Conservation (phyloP, 1,140 invertebrate genomes). For the Parapsyche elsis region DNA sequence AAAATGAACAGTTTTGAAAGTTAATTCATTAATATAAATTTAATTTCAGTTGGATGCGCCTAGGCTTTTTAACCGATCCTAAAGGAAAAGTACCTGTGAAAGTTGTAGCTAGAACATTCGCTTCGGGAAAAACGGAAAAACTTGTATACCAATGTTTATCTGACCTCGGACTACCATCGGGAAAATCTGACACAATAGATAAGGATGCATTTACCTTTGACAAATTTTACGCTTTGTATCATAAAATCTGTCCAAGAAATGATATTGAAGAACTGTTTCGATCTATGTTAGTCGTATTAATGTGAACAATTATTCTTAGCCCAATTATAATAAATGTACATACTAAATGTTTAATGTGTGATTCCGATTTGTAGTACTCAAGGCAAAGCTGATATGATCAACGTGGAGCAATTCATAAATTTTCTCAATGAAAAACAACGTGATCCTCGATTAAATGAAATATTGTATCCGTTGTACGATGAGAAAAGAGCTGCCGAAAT, state of each 20-base stretch:
- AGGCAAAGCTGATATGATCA: slow-evolving; percentile 89
- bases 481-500: slow-evolving; percentile 94
- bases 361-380: slow-evolving; percentile 84
- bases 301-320: background rate
- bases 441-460: slow-evolving; percentile 98
- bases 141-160: slow-evolving; percentile 96
- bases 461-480: slow-evolving; percentile 97
- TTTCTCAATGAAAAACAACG: slow-evolving; percentile 99
- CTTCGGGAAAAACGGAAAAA: slow-evolving; percentile 97
- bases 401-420: slow-evolving; percentile 88
- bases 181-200: slow-evolving; percentile 97
- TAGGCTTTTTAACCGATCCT: slow-evolving; percentile 92
- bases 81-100: slow-evolving; percentile 97
- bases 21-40: too few species aligned
- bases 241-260: slow-evolving; percentile 98
- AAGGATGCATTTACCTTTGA: slow-evolving; percentile 97
- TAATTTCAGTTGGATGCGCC: slow-evolving; percentile 93
- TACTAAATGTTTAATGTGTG: background rate
- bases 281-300: slow-evolving; percentile 83
- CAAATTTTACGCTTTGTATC: slow-evolving; percentile 98
- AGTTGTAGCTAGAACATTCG: slow-evolving; percentile 96
- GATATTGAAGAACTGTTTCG: slow-evolving; percentile 99
- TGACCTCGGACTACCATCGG: slow-evolving; percentile 92
- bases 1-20: too few species aligned
- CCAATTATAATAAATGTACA: background rate